These are phyloP conservation scores for Leptodactylus fallax DNA, from an alignment of 2,797 vertebrate genomes.

Conservation along the genomic window DNA sequence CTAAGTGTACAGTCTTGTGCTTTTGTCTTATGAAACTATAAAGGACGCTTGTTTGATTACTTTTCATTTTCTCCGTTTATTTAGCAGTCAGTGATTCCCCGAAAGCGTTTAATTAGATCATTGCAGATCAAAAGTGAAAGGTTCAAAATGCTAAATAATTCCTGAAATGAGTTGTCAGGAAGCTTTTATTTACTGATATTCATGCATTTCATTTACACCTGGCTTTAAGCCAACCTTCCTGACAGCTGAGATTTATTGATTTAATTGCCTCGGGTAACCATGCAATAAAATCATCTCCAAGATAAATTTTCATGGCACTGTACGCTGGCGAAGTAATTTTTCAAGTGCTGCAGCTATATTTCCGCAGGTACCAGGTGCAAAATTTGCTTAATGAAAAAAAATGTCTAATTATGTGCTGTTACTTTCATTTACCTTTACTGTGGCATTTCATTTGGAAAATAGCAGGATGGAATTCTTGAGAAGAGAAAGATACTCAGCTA, in stretches of 20 bases:
- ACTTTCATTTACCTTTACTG: conserved; percentile 43
- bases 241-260: conserved; percentile 96
- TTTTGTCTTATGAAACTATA: conserved; percentile 1
- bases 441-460: conserved; percentile 51
- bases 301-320: conserved; percentile 87
- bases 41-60: conserved; percentile 10
- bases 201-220: conserved; percentile 84
- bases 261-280: conserved; percentile 96
- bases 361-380: conserved; percentile 87
- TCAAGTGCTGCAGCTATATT: conserved; percentile 84
- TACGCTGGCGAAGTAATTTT: conserved; percentile 84
- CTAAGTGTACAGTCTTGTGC: neutral
- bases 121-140: conserved; percentile 70
- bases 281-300: conserved; percentile 95
- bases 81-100: conserved; percentile 69
- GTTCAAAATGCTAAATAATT: conserved; percentile 85
- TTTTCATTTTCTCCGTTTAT: conserved; percentile 37
- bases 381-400: conserved; percentile 85
- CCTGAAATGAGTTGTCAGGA: conserved; percentile 85
- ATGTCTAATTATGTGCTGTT: conserved; percentile 76
- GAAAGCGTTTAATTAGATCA: conserved; percentile 69
- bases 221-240: conserved; percentile 81
- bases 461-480: conserved; percentile 60
- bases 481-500: conserved; percentile 75
- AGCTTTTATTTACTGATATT: conserved; percentile 88